Evolutionary conservation across 2,113 vertebrate genomes (phyloP).

Genomic region (Ovis canadensis): DNA sequence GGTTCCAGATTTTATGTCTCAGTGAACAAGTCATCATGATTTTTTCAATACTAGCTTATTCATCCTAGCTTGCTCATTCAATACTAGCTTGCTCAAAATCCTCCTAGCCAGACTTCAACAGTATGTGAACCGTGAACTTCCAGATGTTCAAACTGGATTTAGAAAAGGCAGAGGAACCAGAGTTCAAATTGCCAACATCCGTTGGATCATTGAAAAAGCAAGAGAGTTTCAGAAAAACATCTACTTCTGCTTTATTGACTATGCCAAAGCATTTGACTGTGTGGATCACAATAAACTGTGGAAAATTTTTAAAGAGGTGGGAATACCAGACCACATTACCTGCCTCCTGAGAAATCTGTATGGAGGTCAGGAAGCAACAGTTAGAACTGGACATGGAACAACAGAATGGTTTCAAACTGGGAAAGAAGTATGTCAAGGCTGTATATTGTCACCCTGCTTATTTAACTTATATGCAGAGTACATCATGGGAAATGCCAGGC

Average conservation of each 20-base stretch:
- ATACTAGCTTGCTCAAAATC: neutral
- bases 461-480: neutral
- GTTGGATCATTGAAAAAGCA: neutral
- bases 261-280: neutral
- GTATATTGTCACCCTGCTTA: neutral
- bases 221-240: neutral
- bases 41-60: neutral
- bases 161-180: neutral
- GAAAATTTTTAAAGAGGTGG: neutral
- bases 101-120: neutral
- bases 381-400: neutral
- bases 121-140: neutral
- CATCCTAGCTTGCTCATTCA: neutral
- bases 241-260: neutral
- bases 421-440: neutral
- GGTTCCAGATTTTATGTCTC: neutral
- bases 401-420: neutral
- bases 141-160: neutral
- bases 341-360: neutral
- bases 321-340: neutral
- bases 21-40: neutral
- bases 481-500: neutral
- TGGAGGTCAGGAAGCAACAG: neutral
- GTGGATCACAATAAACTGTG: neutral
- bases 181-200: neutral